Percentiles rank a stretch among this genome's conserved stretches.
phyloP scores from a whole-genome alignment of 2,888 invertebrate species.

The Smittia aterrima region DNA sequence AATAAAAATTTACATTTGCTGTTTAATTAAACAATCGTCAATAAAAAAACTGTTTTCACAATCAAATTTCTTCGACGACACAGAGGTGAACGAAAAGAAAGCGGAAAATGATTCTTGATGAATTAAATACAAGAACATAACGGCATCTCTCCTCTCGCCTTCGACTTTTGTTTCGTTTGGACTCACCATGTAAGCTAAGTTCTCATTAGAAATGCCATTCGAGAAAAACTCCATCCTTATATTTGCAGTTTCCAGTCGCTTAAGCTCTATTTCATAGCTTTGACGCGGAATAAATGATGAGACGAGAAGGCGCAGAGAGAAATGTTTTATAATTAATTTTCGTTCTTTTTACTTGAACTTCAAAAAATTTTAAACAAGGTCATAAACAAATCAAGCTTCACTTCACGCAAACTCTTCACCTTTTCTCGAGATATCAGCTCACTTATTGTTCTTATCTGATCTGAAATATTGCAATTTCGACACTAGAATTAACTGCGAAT shows the following conservation, averaged over 20 bases:
- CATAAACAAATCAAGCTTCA: constrained; percentile 27
- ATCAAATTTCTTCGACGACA: background rate
- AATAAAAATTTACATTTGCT: no score
- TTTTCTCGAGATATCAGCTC: constrained; percentile 17
- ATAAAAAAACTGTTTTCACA: background rate
- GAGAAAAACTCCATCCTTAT: constrained; percentile 35
- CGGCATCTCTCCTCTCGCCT: constrained; percentile 18
- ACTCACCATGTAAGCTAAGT: constrained; percentile 37
- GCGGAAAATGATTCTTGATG: constrained; percentile 4
- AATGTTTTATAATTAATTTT: constrained; percentile 11
- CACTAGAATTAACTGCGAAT: background rate
- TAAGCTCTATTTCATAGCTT: constrained; percentile 36
- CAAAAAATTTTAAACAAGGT: constrained; percentile 35
- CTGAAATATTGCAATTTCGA: background rate
- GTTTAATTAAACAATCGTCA: background rate
- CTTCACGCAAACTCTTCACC: constrained; percentile 11
- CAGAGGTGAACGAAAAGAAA: background rate
- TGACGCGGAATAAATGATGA: background rate
- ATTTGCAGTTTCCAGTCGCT: constrained; percentile 30
- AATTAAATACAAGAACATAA: constrained; percentile 23
- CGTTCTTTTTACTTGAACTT: constrained; percentile 38
- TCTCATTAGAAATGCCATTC: constrained; percentile 40
- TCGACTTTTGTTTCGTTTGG: background rate
- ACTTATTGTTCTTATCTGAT: constrained; percentile 8
- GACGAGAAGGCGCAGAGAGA: background rate